phyloP scores from a whole-genome alignment of 2,113 vertebrate genomes.

The Sphaerodactylus townsendi region DNA sequence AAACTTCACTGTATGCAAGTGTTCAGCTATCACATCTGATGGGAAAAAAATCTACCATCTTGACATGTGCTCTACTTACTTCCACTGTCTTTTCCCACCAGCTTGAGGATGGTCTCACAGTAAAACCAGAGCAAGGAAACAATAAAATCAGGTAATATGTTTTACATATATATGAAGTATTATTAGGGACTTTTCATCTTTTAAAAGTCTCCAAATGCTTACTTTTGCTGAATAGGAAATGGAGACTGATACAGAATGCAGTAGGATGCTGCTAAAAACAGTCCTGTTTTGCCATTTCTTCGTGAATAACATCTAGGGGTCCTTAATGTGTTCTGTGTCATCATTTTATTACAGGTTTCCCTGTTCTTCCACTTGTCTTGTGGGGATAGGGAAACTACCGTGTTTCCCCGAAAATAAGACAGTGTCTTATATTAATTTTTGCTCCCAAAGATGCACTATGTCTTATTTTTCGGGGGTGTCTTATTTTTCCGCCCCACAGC shows the following conservation, averaged over 20 bases:
- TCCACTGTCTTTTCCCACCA: slow-evolving; percentile 53
- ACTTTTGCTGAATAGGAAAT: not conserved
- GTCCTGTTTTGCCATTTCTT: not conserved
- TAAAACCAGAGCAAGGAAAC: slow-evolving; percentile 83
- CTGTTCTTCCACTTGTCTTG: not conserved
- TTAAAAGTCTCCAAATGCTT: not conserved
- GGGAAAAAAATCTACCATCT: not conserved
- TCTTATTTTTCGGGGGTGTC: no score
- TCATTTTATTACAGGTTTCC: not conserved
- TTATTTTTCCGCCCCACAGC: no score
- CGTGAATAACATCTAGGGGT: not conserved
- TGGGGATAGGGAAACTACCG: not conserved
- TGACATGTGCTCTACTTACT: not conserved
- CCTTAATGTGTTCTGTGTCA: not conserved
- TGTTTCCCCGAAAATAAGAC: no score
- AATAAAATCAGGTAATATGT: slow-evolving; percentile 84
- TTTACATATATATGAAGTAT: not conserved
- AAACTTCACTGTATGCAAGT: not conserved
- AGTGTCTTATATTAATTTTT: no score
- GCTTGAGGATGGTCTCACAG: slow-evolving; percentile 66
- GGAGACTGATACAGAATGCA: not conserved
- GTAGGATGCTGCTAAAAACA: not conserved
- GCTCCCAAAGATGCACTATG: no score
- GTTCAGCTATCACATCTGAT: not conserved
- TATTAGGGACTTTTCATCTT: not conserved